A percentile compares a stretch with the other conserved stretches of the same genome.
These are phyloP conservation scores for Bombus turneri DNA, from an alignment of 1,140 invertebrate genomes.

Conservation along the genomic window DNA sequence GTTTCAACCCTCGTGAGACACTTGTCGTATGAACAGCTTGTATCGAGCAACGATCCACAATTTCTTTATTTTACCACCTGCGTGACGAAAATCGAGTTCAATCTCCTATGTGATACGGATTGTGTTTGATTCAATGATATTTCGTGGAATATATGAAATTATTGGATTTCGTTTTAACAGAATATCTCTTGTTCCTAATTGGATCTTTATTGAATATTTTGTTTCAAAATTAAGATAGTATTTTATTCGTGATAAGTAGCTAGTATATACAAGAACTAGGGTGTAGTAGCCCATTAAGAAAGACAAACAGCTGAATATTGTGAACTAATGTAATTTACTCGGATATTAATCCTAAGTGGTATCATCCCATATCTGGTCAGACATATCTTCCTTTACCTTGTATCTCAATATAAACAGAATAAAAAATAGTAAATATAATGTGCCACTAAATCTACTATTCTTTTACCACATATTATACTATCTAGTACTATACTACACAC, in stretches of 20 bases:
- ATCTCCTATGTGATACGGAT: background rate
- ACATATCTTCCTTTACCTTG: no score
- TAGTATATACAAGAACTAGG: background rate
- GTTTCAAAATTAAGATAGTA: background rate
- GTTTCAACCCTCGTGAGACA: conserved; percentile 50
- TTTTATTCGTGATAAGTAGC: background rate
- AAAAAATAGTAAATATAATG: background rate
- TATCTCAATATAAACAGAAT: background rate
- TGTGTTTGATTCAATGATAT: background rate
- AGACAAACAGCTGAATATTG: background rate
- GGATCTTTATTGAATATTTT: background rate
- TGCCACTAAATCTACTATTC: background rate
- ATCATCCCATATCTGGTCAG: background rate
- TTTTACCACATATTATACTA: background rate
- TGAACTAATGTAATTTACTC: background rate
- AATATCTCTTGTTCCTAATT: background rate
- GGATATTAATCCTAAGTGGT: background rate
- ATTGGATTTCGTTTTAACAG: background rate
- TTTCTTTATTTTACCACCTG: conserved; percentile 11
- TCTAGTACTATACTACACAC: background rate
- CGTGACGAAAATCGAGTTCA: background rate
- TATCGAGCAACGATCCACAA: conserved; percentile 15
- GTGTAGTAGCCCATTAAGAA: background rate
- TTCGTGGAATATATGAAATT: background rate
- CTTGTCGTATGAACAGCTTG: conserved; percentile 9